phyloP scores from a whole-genome alignment of 2,888 invertebrate genomes.

The Scaptomyza caliginosa region DNA sequence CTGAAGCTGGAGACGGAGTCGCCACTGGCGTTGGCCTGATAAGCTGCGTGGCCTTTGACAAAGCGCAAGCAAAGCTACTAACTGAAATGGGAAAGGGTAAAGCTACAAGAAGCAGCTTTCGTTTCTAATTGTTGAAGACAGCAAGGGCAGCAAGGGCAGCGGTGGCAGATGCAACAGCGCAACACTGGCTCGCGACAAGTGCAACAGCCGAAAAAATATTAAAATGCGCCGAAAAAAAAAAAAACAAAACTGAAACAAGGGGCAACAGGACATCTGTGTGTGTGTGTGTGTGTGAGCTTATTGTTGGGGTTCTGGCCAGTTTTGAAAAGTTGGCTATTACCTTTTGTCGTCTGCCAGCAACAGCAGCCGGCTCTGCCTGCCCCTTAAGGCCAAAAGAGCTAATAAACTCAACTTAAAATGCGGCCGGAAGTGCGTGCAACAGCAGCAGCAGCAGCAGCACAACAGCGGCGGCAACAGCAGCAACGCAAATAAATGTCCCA shows the following conservation, averaged over 20 bases:
- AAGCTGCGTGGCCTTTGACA: conserved; percentile 55
- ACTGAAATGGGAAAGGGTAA: not conserved
- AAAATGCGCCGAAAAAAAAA: conserved; percentile 33
- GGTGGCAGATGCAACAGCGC: conserved; percentile 34
- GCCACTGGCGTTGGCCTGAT: conserved; percentile 47
- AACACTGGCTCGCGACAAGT: conserved; percentile 61
- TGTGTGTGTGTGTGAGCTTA: not conserved
- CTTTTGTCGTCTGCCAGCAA: conserved; percentile 41
- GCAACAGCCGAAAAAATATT: conserved; percentile 45
- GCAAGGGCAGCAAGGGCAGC: not conserved
- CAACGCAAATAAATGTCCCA: conserved; percentile 67
- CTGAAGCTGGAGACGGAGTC: not conserved
- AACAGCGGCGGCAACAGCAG: conserved; percentile 6
- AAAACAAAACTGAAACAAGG: too few species aligned
- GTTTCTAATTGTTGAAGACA: conserved; percentile 48
- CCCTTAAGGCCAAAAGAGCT: conserved; percentile 54
- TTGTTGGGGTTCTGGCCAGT: conserved; percentile 33
- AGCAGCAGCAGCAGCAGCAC: conserved; percentile 31
- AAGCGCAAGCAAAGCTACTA: not conserved
- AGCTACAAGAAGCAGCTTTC: conserved; percentile 16
- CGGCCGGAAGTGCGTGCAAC: conserved; percentile 74
- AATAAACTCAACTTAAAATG: conserved; percentile 72
- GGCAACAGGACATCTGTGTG: conserved; percentile 56
- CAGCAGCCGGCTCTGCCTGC: conserved; percentile 27
- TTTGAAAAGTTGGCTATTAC: conserved; percentile 21